phyloP scores from a whole-genome alignment of 2,797 vertebrate species.

The Hippocampus kuda region DNA sequence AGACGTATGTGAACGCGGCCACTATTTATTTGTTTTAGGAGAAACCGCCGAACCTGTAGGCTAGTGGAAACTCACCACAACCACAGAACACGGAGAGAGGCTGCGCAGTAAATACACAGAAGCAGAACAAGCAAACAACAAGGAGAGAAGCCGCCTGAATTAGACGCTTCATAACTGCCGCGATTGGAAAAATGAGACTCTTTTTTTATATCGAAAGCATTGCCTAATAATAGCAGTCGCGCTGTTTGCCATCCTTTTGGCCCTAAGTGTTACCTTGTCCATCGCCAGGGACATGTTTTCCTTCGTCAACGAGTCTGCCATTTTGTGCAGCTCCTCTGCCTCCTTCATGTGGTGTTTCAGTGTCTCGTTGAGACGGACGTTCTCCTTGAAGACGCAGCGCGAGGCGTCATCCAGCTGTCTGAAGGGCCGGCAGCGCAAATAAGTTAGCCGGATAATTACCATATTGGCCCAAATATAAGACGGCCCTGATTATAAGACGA shows the following conservation, averaged over 20 bases:
- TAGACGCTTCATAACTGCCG: conserved; percentile 48
- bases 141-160: conserved; percentile 58
- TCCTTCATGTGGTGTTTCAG: conserved; percentile 73
- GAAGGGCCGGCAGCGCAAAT: conserved; percentile 23
- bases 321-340: conserved; percentile 62
- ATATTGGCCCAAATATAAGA: too few relatives aligned
- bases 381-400: conserved; percentile 76
- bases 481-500: too few relatives aligned
- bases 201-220: conserved; percentile 25
- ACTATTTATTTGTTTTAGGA: conserved; percentile 54
- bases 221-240: conserved; percentile 23
- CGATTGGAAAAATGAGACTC: conserved; percentile 31
- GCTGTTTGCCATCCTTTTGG: conserved; percentile 35
- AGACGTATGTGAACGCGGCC: conserved; percentile 42
- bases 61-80: conserved; percentile 65
- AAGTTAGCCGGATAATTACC: neutral
- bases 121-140: conserved; percentile 62
- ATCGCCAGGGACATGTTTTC: conserved; percentile 64
- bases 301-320: conserved; percentile 55
- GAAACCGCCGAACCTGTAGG: conserved; percentile 49
- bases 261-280: conserved; percentile 55
- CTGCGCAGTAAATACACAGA: conserved; percentile 67
- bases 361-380: conserved; percentile 70
- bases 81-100: conserved; percentile 61
- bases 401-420: conserved; percentile 75